Conservation (phyloP, 2,888 invertebrate genomes). For the Arenicola marina region DNA sequence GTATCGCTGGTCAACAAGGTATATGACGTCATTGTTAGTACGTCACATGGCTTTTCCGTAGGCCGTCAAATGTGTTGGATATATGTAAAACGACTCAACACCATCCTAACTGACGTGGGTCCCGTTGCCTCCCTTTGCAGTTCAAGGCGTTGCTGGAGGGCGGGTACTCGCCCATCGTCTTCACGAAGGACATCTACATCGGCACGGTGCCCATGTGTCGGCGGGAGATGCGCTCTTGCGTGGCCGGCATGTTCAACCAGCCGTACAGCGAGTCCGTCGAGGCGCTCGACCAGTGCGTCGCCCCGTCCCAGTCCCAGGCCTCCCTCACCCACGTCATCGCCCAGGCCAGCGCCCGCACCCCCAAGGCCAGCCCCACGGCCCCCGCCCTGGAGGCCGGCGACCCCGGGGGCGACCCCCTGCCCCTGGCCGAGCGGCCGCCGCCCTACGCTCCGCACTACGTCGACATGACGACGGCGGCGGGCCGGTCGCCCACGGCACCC, state of each 20-base stretch:
- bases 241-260: conserved; percentile 35
- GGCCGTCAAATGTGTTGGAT: too few species aligned
- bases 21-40: too few species aligned
- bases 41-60: too few species aligned
- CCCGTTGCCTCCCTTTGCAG: conserved; percentile 27
- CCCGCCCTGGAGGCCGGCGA: conserved; percentile 25
- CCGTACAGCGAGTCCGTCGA: conserved; percentile 28
- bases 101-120: too few species aligned
- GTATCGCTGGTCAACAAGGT: too few species aligned
- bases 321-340: conserved; percentile 26
- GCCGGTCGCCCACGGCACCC: conserved; percentile 19
- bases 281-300: conserved; percentile 3
- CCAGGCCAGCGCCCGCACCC: conserved; percentile 9
- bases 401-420: not conserved
- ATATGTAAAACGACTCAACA: too few species aligned
- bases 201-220: conserved; percentile 33
- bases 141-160: conserved; percentile 32
- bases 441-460: conserved; percentile 26
- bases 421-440: conserved; percentile 17
- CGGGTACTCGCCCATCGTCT: conserved; percentile 20
- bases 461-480: not conserved
- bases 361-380: conserved; percentile 23
- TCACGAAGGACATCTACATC: conserved; percentile 34
- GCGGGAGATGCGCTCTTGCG: conserved; percentile 33
- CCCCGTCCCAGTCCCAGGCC: conserved; percentile 15